These are phyloP conservation scores for Tangara arthus DNA, from an alignment of 2,797 vertebrate genomes.

Conservation along the genomic window DNA sequence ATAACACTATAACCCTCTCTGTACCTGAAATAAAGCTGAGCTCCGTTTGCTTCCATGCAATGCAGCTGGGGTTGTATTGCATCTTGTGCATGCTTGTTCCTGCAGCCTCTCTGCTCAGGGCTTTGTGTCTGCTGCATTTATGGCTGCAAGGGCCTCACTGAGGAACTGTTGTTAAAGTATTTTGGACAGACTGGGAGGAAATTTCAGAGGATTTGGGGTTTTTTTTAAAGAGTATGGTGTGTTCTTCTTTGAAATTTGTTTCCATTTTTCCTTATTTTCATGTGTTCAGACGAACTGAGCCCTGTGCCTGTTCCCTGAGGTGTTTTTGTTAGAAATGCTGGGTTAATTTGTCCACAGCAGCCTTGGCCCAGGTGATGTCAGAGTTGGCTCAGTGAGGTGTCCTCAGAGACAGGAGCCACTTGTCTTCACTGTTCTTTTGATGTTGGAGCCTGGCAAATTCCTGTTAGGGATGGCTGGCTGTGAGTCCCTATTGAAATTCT, in stretches of 20 bases:
- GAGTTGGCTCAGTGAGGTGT: not conserved
- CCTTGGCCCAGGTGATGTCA: not conserved
- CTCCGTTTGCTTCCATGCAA: not conserved
- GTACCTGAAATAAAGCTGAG: not conserved
- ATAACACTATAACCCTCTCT: accelerated
- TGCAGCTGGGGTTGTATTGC: not conserved
- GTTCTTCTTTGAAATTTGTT: not conserved
- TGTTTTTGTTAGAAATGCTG: not conserved
- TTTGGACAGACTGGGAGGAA: not conserved
- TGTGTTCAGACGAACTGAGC: accelerated
- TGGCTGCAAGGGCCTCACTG: not conserved
- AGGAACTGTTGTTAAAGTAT: not conserved
- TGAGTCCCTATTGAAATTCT: not conserved
- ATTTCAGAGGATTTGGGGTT: accelerated
- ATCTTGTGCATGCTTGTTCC: not conserved
- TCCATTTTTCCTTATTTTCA: not conserved
- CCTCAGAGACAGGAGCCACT: not conserved
- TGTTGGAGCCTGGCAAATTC: not conserved
- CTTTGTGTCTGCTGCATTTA: not conserved
- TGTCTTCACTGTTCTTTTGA: not conserved
- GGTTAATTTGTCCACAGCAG: not conserved
- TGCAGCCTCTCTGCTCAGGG: not conserved
- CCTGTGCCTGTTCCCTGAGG: accelerated
- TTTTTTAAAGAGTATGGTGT: not conserved
- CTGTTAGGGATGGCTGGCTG: not conserved